Percentiles rank a stretch among this genome's conserved stretches.
Conservation (phyloP, 2,113 vertebrate genomes). For the Macroglossus sobrinus region DNA sequence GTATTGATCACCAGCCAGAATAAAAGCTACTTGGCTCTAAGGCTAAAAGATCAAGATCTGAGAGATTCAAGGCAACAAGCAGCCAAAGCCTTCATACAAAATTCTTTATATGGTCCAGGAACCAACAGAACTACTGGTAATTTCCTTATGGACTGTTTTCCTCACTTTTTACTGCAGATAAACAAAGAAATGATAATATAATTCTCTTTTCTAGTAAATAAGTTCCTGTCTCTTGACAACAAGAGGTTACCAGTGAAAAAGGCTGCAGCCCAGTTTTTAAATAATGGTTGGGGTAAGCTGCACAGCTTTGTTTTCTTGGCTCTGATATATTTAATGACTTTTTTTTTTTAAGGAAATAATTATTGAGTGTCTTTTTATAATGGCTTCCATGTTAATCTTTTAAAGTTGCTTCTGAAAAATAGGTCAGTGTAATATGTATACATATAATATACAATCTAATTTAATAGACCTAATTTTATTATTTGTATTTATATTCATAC, state of each 20-base stretch:
- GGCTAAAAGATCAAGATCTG: constrained; percentile 74
- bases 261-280: constrained; percentile 90
- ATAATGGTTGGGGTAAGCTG: constrained; percentile 89
- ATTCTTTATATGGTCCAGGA: constrained; percentile 87
- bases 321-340: background rate
- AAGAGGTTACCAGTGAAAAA: constrained; percentile 87
- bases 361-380: background rate
- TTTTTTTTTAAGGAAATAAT: background rate
- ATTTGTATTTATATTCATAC: background rate
- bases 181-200: background rate
- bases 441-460: background rate
- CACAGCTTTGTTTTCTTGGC: background rate
- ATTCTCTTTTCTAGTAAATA: constrained; percentile 81
- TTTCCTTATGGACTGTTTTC: background rate
- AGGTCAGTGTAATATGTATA: background rate
- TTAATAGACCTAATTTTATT: background rate
- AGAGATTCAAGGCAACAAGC: constrained; percentile 80
- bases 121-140: constrained; percentile 88
- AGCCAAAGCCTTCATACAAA: constrained; percentile 86
- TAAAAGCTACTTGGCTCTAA: constrained; percentile 84
- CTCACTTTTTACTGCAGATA: background rate
- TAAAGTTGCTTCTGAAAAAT: background rate
- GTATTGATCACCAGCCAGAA: constrained; percentile 80
- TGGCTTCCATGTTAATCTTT: background rate
- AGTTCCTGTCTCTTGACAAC: constrained; percentile 90